Base-by-base conservation (phyloP, 2,113 vertebrate genomes). In the Callopanchax toddi region DNA sequence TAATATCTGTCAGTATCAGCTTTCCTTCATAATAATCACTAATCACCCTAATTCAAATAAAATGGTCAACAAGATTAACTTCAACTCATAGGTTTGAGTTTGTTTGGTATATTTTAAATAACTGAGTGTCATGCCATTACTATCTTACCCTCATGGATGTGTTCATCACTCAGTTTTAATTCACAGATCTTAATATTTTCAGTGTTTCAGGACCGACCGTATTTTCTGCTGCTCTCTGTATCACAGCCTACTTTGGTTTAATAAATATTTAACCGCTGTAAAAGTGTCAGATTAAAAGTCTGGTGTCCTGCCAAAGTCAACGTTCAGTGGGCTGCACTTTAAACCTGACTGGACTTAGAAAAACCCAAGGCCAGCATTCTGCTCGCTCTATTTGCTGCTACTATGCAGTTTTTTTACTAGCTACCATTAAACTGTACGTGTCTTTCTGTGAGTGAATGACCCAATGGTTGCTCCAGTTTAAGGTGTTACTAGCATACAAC, bases 311-410 rank as follows among this genome's bases (percentile, higher is more conserved):
- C 76, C 57, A 77, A 84, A 77, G 58, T 20, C 21, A 70, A 43
- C 42, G 21, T 23, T 51, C 26, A 74, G 68, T 26, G 60, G 70
- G 46, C 45, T 80, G 86, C 48, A 70, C 82, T 83, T 87, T 75
- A 64, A 69, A 87, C 82, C 49, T 50, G 22, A 51, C 20, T 18
- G 8, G 5, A 67, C 52, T 56, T 15, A 37, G 21, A 45, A 25
- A 49, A 26, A 56, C 21, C 18, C 36, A 66, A 25, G 39, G 67
- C 34, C 53, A 58, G 22, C 8, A 0, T 36, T 10, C 1, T 42
- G 13, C 1, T 26, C 11, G 1, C 46, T 21, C 40, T 44, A 16
- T 66, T 45, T 36, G 5, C 45, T 36, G 42, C n/a, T 18, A 23
- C n/a, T 18, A 6, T 69, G 46, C n/a, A 29, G 18, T 4, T 12